Evolutionary conservation across 1,140 invertebrate genomes (phyloP).

Genomic region (Nylanderia fulva): DNA sequence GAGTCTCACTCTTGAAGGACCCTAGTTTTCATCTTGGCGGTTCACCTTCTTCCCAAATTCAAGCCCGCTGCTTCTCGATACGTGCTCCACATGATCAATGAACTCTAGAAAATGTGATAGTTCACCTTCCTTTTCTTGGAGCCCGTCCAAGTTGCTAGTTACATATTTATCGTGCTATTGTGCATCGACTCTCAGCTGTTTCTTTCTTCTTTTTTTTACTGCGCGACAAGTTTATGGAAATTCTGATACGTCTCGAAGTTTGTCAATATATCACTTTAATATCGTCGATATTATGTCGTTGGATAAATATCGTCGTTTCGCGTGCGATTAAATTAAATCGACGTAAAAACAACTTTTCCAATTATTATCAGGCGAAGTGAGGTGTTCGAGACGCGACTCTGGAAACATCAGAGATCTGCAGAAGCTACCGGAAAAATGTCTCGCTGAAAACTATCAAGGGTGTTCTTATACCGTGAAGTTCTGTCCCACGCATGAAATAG

Average conservation of each 20-base stretch:
- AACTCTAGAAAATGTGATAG: conserved; percentile 53
- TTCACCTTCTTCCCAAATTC: conserved; percentile 47
- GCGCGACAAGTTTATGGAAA: conserved; percentile 47
- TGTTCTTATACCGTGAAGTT: conserved; percentile 52
- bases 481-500: background rate
- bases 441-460: conserved; percentile 16
- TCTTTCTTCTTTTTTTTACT: background rate
- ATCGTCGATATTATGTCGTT: conserved; percentile 32
- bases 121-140: conserved; percentile 62
- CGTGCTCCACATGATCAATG: conserved; percentile 65
- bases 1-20: conserved; percentile 44
- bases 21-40: conserved; percentile 54
- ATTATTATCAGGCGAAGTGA: background rate
- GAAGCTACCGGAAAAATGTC: conserved; percentile 3
- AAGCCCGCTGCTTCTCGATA: conserved; percentile 52
- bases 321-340: conserved; percentile 2
- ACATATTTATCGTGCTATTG: conserved; percentile 66
- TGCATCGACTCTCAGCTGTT: conserved; percentile 33
- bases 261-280: conserved; percentile 52
- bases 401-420: background rate
- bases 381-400: background rate
- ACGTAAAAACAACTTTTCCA: background rate
- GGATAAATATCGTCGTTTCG: conserved; percentile 1
- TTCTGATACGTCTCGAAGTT: conserved; percentile 45
- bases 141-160: conserved; percentile 58